These are phyloP conservation scores for Teleopsis dalmanni DNA, from an alignment of 1,140 invertebrate genomes.

Conservation along the genomic window DNA sequence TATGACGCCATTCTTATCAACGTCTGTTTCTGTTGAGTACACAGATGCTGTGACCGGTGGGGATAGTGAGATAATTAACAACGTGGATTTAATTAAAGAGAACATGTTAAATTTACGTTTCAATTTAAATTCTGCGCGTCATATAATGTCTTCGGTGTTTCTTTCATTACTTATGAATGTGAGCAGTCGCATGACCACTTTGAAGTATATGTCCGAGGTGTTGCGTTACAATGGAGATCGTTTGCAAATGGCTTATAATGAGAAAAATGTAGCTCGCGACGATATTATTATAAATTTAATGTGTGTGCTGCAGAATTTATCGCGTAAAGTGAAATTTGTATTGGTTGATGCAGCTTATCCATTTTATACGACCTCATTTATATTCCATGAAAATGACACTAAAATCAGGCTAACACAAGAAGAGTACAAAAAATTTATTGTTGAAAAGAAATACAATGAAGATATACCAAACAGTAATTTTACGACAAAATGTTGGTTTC, in stretches of 20 bases:
- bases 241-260: conserved; percentile 81
- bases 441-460: conserved; percentile 15
- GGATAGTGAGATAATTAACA: too few species aligned
- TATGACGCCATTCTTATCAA: too few species aligned
- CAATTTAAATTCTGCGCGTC: conserved; percentile 54
- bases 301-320: conserved; percentile 79
- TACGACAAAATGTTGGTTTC: conserved; percentile 92
- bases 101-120: conserved; percentile 2
- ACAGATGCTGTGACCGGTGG: too few species aligned
- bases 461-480: conserved; percentile 63
- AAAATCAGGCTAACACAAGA: conserved; percentile 73
- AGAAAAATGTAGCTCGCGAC: conserved; percentile 75
- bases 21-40: too few species aligned
- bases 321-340: conserved; percentile 74
- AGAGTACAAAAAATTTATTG: conserved; percentile 69
- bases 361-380: conserved; percentile 69
- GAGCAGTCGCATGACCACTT: conserved; percentile 60
- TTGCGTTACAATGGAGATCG: conserved; percentile 76
- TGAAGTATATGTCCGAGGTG: conserved; percentile 69
- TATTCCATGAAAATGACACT: conserved; percentile 77
- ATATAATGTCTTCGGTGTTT: conserved; percentile 71
- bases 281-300: conserved; percentile 92
- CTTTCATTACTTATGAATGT: conserved; percentile 76
- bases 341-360: conserved; percentile 80
- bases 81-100: too few species aligned